Evolutionary conservation across 2,888 invertebrate genomes (phyloP).

Genomic region (Idaea biselata): DNA sequence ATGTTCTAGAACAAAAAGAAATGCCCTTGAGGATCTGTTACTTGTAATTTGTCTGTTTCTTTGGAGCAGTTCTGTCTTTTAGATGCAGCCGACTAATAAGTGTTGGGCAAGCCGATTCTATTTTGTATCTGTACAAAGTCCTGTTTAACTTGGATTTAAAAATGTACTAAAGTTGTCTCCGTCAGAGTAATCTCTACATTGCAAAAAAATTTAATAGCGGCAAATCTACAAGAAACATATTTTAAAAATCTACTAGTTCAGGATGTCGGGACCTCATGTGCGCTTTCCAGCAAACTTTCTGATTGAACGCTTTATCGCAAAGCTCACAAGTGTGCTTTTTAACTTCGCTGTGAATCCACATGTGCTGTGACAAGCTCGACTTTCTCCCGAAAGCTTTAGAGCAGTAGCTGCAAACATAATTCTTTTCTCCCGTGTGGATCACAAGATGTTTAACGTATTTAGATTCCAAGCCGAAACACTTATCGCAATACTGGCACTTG

Average conservation of each 20-base stretch:
- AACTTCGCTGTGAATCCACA: conserved; percentile 49
- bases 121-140: background rate
- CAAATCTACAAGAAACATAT: conserved; percentile 4
- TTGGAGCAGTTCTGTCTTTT: conserved; percentile 1
- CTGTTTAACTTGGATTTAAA: background rate
- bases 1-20: conserved; percentile 68
- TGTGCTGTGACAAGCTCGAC: conserved; percentile 42
- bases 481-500: conserved; percentile 41
- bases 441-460: conserved; percentile 35
- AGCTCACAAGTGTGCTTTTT: conserved; percentile 43
- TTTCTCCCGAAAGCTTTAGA: conserved; percentile 45
- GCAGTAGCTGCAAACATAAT: conserved; percentile 40
- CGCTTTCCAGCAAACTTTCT: conserved; percentile 47
- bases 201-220: background rate
- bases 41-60: background rate
- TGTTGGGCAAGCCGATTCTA: background rate
- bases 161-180: background rate
- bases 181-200: background rate
- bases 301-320: conserved; percentile 48
- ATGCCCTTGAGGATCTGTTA: conserved; percentile 22
- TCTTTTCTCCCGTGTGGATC: conserved; percentile 42
- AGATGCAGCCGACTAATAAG: background rate
- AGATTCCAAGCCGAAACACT: conserved; percentile 43
- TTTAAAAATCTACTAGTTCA: conserved; percentile 36
- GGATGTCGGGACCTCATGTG: conserved; percentile 61